Conservation (phyloP, 2,113 vertebrate species). For the Larimichthys crocea region DNA sequence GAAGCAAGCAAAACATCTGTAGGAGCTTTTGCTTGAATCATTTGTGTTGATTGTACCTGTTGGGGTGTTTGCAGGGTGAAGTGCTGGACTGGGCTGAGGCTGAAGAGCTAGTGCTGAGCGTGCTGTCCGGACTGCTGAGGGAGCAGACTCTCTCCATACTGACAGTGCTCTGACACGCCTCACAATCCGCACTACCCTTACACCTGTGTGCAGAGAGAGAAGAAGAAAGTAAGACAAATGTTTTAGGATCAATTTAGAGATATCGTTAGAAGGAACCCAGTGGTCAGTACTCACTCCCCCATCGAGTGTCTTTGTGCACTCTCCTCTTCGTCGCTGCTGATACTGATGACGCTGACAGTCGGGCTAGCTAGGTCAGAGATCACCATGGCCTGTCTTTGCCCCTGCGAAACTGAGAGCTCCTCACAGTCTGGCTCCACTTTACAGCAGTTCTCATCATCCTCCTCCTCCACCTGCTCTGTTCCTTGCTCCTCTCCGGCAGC, state of each 20-base stretch:
- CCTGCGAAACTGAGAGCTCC: slow-evolving; percentile 82
- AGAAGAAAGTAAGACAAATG: background rate
- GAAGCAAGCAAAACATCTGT: background rate
- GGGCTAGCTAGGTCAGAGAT: slow-evolving; percentile 92
- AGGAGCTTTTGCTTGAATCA: background rate
- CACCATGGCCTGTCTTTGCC: slow-evolving; percentile 90
- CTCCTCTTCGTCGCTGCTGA: slow-evolving; percentile 95
- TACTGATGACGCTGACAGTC: slow-evolving; percentile 94
- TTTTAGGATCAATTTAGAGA: background rate
- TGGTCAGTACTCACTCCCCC: slow-evolving; percentile 87
- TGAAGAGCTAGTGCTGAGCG: slow-evolving; percentile 94
- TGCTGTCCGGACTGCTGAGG: slow-evolving; percentile 96
- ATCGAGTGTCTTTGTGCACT: slow-evolving; percentile 85
- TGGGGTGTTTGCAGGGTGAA: slow-evolving; percentile 94
- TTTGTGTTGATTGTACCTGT: slow-evolving; percentile 84
- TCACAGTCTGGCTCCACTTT: slow-evolving; percentile 86
- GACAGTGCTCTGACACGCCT: slow-evolving; percentile 96
- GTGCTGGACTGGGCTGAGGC: slow-evolving; percentile 91
- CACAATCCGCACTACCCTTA: slow-evolving; percentile 93
- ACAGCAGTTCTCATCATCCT: slow-evolving; percentile 76
- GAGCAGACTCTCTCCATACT: slow-evolving; percentile 96
- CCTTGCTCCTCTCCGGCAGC: slow-evolving; percentile 71
- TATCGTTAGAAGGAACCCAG: background rate
- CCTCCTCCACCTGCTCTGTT: slow-evolving; percentile 75
- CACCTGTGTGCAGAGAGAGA: slow-evolving; percentile 84